Evolutionary conservation across 2,888 invertebrate species (phyloP), one percentile per base, ranked within the genome.

Genomic region (Drosophila aldrichi): DNA sequence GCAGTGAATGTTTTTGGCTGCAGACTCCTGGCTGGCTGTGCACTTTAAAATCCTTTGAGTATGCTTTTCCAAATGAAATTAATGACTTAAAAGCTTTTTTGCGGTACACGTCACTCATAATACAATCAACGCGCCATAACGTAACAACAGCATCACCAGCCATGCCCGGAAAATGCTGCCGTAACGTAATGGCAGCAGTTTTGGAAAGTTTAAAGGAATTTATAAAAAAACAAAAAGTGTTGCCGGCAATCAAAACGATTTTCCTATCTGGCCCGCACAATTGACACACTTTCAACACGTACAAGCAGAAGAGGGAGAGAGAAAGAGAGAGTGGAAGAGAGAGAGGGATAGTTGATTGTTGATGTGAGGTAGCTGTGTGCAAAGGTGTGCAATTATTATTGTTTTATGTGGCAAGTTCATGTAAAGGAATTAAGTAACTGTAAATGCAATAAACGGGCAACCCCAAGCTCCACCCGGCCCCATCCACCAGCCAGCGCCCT

Each of bases 11-110:
- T 22, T 32, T 32, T 41, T 20, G 40, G 10, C 40, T 32, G 54
- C 36, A 14, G 38, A 43, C 44, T 51, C 18, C 34, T 40, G 44
- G 44, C n/a, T 34, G 40, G 64, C 69, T 71, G 68, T 79, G 76
- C 85, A 77, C 82, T 81, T 88, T 71, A 88, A 85, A 88, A 85
- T 88, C 88, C 83, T 82, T 85, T 88, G 79, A 79, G 83, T 71
- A 54, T 64, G 70, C 60, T 74, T 70, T 70, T 70, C 66, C 56
- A 77, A 88, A 88, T 76, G 63, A 80, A 79, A 81, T 89, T 90
- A 90, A 90, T 90, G 88, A 86, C 86, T 90, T 90, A 90, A 90
- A 90, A 90, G 90, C 90, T 89, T 90, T 90, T 90, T 81, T 90
- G 88, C 81, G 90, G 90, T 89, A 80, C 83, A 86, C 86, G 89